Conservation (phyloP, 2,888 invertebrate genomes). For the Conops quadrifasciatus region DNA sequence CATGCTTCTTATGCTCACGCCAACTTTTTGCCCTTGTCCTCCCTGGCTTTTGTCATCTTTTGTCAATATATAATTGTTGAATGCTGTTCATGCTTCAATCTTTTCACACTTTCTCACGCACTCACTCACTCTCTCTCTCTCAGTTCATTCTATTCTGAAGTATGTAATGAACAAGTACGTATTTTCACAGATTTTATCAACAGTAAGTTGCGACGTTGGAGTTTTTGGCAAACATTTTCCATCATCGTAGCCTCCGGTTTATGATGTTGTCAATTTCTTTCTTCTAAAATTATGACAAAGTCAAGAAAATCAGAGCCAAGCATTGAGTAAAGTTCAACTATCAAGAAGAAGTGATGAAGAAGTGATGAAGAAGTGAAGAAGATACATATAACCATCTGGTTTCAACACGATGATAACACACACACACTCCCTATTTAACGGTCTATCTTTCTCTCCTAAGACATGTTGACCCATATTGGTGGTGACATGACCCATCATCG, state of each 20-base stretch:
- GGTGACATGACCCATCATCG: constrained; percentile 26
- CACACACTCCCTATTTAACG: background rate
- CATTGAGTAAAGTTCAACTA: background rate
- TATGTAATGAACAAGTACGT: too few species aligned
- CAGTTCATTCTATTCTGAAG: too few species aligned
- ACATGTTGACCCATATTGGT: constrained; percentile 33
- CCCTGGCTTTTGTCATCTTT: too few species aligned
- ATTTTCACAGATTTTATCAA: background rate
- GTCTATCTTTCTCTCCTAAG: background rate
- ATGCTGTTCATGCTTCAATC: too few species aligned
- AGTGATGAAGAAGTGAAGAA: constrained; percentile 1
- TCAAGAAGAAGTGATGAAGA: background rate
- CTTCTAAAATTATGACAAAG: constrained; percentile 31
- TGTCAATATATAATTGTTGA: too few species aligned
- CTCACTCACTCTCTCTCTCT: background rate
- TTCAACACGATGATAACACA: background rate
- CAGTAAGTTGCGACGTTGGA: background rate
- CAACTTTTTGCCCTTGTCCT: too few species aligned
- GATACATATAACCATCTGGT: background rate
- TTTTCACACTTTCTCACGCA: background rate
- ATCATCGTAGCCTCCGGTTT: background rate
- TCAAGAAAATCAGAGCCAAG: background rate
- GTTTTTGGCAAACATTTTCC: constrained; percentile 24
- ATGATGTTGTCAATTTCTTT: constrained; percentile 24
- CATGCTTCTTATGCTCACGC: too few species aligned